These are phyloP conservation scores for Reticulitermes speratus DNA, from an alignment of 1,140 invertebrate species.

Conservation along the genomic window DNA sequence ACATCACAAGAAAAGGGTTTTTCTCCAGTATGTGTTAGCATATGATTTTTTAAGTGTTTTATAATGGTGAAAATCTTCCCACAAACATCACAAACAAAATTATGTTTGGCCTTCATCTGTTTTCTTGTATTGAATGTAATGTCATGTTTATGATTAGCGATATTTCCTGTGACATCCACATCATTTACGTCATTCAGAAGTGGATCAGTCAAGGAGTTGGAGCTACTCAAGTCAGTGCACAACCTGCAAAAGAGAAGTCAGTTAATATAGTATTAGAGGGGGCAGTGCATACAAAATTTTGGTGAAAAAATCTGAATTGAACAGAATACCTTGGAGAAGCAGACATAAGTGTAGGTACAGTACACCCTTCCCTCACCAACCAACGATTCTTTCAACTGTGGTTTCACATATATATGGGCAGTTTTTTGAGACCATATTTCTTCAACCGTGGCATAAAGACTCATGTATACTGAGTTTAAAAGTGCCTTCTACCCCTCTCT, in stretches of 20 bases:
- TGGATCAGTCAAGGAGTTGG: not conserved
- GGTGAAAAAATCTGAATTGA: too few relatives aligned
- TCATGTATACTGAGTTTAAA: too few relatives aligned
- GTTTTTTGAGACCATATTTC: too few relatives aligned
- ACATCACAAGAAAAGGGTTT: conserved; percentile 23
- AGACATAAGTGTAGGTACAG: too few relatives aligned
- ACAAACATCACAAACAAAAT: not conserved
- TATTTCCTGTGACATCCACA: not conserved
- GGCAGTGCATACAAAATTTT: too few relatives aligned
- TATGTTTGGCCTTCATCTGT: not conserved
- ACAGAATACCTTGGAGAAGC: too few relatives aligned
- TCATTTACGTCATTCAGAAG: not conserved
- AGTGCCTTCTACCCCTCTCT: too few relatives aligned
- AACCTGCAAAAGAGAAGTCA: not conserved
- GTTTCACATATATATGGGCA: too few relatives aligned
- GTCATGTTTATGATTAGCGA: not conserved
- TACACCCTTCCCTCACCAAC: too few relatives aligned
- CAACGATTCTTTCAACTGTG: too few relatives aligned
- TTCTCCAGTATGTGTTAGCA: conserved; percentile 12
- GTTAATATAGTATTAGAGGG: too few relatives aligned
- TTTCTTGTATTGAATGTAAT: not conserved
- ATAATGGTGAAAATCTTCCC: not conserved
- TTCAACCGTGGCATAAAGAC: too few relatives aligned
- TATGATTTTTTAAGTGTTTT: not conserved
- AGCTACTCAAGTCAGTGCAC: not conserved